Base-by-base conservation (phyloP, 2,888 invertebrate genomes). In the Deladenus siricidicola region DNA sequence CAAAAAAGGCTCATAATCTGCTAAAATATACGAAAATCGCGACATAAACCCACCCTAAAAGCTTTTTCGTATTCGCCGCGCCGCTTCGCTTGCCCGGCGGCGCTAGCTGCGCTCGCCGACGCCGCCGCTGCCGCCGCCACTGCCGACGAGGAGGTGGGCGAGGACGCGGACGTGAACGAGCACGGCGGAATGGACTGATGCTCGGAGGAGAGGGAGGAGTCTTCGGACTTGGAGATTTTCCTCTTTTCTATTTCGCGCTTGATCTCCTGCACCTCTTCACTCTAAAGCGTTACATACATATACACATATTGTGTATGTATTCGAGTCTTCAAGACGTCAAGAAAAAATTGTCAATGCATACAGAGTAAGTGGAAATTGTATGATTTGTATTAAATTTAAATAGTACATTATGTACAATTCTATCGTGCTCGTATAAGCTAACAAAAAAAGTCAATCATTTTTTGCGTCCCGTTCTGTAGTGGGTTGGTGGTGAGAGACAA, bases 231-330 rank as follows among this genome's bases (percentile, higher is more conserved):
- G n/a, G 60, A 19, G 8, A 21, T 24, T 24, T 64, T 62, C 4
- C 62, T 26, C 58, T 68, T 68, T 44, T 68, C 65, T 28, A 65
- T 65, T 34, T 68, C 65, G n/a, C 48, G 21, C 51, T 50, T 63
- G 14, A 68, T 58, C n/a, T 54, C 47, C 21, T 65, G 63, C 4
- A 65, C 45, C 55, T 65, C 65, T 19, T 65, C 65, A 23, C 17
- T 19, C 60, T 65, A 44, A 53, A 64, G 51, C 17, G 23, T 30
- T 23, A 28, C n/a, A n/a, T n/a, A n/a, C n/a, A n/a, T n/a, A n/a
- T n/a, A n/a, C n/a, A n/a, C n/a, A n/a, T n/a, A n/a, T n/a, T n/a
- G n/a, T n/a, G n/a, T n/a, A n/a, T n/a, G n/a, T n/a, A n/a, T n/a
- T n/a, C n/a, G n/a, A n/a, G n/a, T n/a, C n/a, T n/a, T n/a, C n/a